These are phyloP conservation scores for Corythornis cristatus DNA, from an alignment of 2,113 vertebrate species.

Conservation along the genomic window DNA sequence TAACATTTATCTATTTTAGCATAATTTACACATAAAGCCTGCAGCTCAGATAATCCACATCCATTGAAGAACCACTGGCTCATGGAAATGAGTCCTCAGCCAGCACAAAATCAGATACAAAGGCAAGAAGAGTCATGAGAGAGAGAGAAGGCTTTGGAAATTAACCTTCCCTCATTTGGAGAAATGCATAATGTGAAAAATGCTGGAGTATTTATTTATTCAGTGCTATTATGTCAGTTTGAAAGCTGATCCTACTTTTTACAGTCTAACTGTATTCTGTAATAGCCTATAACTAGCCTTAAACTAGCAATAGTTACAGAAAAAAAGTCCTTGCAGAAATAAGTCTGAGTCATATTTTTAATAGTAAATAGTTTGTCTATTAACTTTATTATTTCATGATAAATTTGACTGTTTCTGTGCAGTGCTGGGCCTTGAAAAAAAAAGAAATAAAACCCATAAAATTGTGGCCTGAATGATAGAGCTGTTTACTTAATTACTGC, in stretches of 20 bases:
- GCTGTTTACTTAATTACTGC: neutral
- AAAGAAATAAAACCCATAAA: neutral
- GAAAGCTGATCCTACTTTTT: neutral
- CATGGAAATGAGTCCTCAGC: neutral
- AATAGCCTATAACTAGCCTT: neutral
- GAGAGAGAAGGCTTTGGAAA: neutral
- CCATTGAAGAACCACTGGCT: neutral
- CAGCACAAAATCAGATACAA: neutral
- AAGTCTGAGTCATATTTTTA: neutral
- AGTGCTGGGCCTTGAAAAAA: neutral
- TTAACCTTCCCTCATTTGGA: neutral
- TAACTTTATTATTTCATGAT: too few species aligned
- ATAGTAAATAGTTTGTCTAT: too few species aligned
- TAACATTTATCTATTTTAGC: neutral
- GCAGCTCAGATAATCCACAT: neutral
- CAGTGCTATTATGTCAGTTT: neutral
- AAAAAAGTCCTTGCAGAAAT: neutral
- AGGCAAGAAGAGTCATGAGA: neutral
- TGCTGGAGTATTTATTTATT: neutral
- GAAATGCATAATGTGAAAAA: neutral
- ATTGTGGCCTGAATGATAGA: neutral
- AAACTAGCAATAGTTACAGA: neutral
- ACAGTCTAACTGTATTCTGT: neutral
- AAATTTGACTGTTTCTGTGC: neutral
- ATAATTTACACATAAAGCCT: neutral